Conservation (phyloP, 2,888 invertebrate species). For the Venustoraphidia nigricollis region DNA sequence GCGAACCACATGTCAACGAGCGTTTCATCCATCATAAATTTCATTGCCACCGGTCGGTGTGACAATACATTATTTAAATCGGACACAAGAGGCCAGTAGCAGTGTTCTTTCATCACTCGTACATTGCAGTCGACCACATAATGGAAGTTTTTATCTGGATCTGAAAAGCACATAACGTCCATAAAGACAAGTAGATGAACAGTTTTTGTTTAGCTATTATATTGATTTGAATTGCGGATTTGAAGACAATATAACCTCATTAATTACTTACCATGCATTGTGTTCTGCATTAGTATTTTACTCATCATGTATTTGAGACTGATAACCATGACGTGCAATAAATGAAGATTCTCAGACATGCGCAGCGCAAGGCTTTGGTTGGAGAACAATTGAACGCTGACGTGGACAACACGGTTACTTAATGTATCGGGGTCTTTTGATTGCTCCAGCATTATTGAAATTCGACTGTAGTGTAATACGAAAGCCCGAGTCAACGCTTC, state of each 20-base stretch:
- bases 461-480: slow-evolving; percentile 90
- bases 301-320: slow-evolving; percentile 88
- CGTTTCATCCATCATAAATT: slow-evolving; percentile 76
- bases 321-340: slow-evolving; percentile 86
- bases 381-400: slow-evolving; percentile 91
- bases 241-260: background rate
- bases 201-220: too few species aligned
- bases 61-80: slow-evolving; percentile 93
- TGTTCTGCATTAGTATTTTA: slow-evolving; percentile 75
- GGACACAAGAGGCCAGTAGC: slow-evolving; percentile 95
- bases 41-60: slow-evolving; percentile 78
- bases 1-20: slow-evolving; percentile 94
- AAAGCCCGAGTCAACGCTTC: slow-evolving; percentile 87
- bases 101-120: slow-evolving; percentile 92
- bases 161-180: slow-evolving; percentile 24
- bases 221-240: background rate
- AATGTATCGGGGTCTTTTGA: slow-evolving; percentile 79
- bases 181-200: slow-evolving; percentile 6
- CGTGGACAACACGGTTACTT: slow-evolving; percentile 92
- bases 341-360: slow-evolving; percentile 79
- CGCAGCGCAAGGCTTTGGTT: slow-evolving; percentile 81
- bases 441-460: slow-evolving; percentile 77
- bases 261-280: slow-evolving; percentile 52
- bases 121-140: slow-evolving; percentile 85
- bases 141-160: slow-evolving; percentile 66